Base-by-base conservation (phyloP, 1,140 invertebrate genomes). In the Ceratosolen solmsi region DNA sequence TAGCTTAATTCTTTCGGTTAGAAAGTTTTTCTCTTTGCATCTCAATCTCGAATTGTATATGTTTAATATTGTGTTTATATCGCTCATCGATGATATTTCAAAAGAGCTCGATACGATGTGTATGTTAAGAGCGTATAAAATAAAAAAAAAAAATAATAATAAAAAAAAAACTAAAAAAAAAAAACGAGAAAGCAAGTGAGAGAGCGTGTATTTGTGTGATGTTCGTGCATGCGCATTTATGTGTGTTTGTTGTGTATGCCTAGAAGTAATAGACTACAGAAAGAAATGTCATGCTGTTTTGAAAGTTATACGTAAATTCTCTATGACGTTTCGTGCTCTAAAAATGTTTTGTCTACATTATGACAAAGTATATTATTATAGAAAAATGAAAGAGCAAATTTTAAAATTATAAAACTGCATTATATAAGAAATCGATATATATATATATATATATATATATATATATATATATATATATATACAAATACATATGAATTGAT, bases 211-310 rank as follows among this genome's bases (percentile, higher is more conserved):
- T 60, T 4, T 4, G 13, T 13, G 27, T 60, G 5, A n/a, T n/a
- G n/a, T n/a, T 46, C 13, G 25, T 56, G 54, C 3, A 25, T 9
- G 54, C n/a, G 54, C 4, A 60, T 5, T 5, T 5, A 46, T 13
- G 51, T 38, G 33, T 36, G 33, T 36, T 22, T 22, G 8, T 25
- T 0, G 9, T 68, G 3, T 38, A 68, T 11, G 33, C 8, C 0
- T n/a, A 68, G 0, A 68, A 2, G 11, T 72, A 68, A 27, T 36
- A 83, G 79, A 49, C 74, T 65, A 46, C 58, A 72, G 15, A 73
- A 56, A 27, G 60, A 84, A 86, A 87, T 91, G 90, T 91, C 90
- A 91, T 90, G 90, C 89, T 91, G 89, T 90, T 91, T 86, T 86
- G 75, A 82, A 83, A 85, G 70, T 77, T 20, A 68, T 73, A 76